A percentile compares a stretch with the other conserved stretches of the same genome.
Conservation (phyloP, 1,140 invertebrate species). For the Arctopsyche grandis region DNA sequence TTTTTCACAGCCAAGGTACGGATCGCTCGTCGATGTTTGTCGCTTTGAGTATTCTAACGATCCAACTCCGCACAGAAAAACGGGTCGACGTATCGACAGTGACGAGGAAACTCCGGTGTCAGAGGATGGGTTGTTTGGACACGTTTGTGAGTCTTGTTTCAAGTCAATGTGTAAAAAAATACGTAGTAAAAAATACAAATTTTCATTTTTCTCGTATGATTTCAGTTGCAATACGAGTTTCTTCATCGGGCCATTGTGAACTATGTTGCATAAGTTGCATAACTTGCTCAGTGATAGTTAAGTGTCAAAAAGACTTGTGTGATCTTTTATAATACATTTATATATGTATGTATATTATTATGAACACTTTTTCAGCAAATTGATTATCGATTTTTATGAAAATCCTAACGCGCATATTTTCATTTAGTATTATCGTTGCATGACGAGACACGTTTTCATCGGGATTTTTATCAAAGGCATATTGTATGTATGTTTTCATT, state of each 20-base stretch:
- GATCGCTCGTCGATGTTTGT: conserved; percentile 91
- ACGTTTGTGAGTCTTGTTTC: conserved; percentile 75
- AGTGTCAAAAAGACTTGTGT: conserved; percentile 42
- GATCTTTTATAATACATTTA: neutral
- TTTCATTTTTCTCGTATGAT: conserved; percentile 50
- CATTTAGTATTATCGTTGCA: neutral
- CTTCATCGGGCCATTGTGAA: conserved; percentile 89
- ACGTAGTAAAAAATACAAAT: conserved; percentile 17
- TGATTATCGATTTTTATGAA: neutral
- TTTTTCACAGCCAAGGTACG: conserved; percentile 74
- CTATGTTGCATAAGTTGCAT: conserved; percentile 88
- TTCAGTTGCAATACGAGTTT: conserved; percentile 92
- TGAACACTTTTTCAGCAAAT: no score
- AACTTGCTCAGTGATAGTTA: conserved; percentile 69
- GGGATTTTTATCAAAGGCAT: neutral
- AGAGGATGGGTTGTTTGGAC: conserved; percentile 84
- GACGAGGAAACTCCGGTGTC: conserved; percentile 83
- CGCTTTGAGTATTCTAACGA: conserved; percentile 84
- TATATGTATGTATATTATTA: neutral
- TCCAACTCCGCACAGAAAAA: conserved; percentile 83
- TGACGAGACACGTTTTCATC: neutral
- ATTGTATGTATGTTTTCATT: neutral
- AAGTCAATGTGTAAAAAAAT: no score
- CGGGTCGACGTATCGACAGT: conserved; percentile 88
- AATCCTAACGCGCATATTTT: neutral